Percentiles rank a stretch among this genome's conserved stretches.
Evolutionary conservation across 2,888 invertebrate genomes (phyloP).

Genomic region (Melitaea athalia): DNA sequence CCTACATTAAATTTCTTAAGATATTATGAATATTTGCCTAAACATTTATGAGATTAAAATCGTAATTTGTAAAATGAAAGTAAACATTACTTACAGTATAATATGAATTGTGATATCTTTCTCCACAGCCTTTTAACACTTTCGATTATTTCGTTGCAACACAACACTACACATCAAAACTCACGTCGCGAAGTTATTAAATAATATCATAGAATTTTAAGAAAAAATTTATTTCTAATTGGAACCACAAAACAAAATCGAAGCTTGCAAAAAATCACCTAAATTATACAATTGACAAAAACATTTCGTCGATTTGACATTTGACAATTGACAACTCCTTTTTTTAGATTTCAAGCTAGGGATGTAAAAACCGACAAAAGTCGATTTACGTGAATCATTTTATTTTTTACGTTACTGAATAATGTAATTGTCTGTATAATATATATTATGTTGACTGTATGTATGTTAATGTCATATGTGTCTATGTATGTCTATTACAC

Average conservation of each 20-base stretch:
- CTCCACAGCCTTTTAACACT: conserved; percentile 25
- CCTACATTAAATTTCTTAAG: too few species aligned
- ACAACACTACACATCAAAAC: conserved; percentile 28
- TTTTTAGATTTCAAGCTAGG: conserved; percentile 6
- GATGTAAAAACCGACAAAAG: conserved; percentile 13
- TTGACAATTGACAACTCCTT: background rate
- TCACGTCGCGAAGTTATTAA: conserved; percentile 1
- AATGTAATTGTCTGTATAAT: too few species aligned
- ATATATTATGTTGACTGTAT: too few species aligned
- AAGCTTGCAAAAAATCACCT: background rate
- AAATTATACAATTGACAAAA: conserved; percentile 10
- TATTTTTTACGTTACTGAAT: background rate
- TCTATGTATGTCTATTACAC: too few species aligned
- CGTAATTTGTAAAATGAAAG: conserved; percentile 3
- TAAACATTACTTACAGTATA: conserved; percentile 40
- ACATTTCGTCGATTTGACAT: background rate
- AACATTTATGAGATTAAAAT: background rate
- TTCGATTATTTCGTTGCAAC: conserved; percentile 13
- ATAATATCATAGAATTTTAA: background rate
- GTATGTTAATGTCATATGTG: too few species aligned
- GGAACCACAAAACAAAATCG: background rate
- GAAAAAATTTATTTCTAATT: background rate
- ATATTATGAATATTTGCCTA: background rate
- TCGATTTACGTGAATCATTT: background rate
- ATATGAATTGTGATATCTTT: conserved; percentile 39